Conservation (phyloP, 1,140 invertebrate genomes). For the Cheumatopsyche charites region DNA sequence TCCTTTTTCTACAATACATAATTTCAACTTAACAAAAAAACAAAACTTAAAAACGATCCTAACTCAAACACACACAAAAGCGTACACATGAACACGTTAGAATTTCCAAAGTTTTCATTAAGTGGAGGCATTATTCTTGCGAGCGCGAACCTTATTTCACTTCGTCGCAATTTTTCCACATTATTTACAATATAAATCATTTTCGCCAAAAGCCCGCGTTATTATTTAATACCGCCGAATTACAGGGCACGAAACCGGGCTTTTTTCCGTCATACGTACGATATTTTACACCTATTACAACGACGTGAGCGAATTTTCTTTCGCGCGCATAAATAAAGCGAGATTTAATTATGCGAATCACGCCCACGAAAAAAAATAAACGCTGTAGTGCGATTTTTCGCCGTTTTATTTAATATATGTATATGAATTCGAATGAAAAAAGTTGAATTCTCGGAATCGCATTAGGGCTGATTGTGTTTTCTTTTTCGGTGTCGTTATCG, state of each 20-base stretch:
- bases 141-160: background rate
- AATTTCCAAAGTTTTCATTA: slow-evolving; percentile 1
- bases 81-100: too few relatives aligned
- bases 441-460: too few relatives aligned
- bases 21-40: too few relatives aligned
- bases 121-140: background rate
- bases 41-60: too few relatives aligned
- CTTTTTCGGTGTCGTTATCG: too few relatives aligned
- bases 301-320: background rate
- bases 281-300: background rate
- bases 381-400: too few relatives aligned
- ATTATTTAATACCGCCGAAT: slow-evolving; percentile 24
- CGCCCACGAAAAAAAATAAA: background rate
- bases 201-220: slow-evolving; percentile 16
- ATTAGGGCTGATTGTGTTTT: too few relatives aligned
- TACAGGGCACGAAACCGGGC: slow-evolving; percentile 11
- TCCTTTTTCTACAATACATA: too few relatives aligned
- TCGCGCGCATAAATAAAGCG: background rate
- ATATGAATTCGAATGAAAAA: background rate
- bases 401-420: background rate
- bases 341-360: slow-evolving; percentile 22
- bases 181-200: slow-evolving; percentile 22
- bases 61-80: too few relatives aligned
- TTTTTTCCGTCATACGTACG: background rate
- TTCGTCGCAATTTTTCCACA: slow-evolving; percentile 13